Evolutionary conservation across 2,113 vertebrate species (phyloP), one percentile per base, ranked within the genome.

Genomic region (Macaca mulatta): DNA sequence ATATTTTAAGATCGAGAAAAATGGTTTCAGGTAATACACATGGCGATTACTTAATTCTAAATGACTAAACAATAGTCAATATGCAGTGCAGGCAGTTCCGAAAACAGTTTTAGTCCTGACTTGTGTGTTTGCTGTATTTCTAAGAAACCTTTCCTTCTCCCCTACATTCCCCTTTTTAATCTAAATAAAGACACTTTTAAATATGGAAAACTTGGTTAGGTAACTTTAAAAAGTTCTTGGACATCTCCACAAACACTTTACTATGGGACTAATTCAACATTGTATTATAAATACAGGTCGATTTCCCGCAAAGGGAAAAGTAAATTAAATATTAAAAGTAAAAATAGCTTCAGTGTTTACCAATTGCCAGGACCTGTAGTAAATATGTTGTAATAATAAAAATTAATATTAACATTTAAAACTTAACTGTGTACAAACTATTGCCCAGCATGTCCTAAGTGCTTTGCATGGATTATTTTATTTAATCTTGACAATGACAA

Each of bases 1-100:
- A 98, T 67, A 96, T 89, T 97, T 93, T 85, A 84, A 93, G 8
- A 95, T 96, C 13, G 96, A 94, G 59, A 81, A 96, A 97, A 97
- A 86, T 45, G 89, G 64, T 93, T 94, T 57, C 20, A 97, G 67
- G 23, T 40, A 93, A 98, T 97, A 88, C 32, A 92, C 90, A 92
- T 88, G 77, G 72, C 96, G 78, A 97, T 22, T 83, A 1, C 35
- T 90, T 88, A 80, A 67, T 97, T 98, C 84, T 94, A 94, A 96
- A 1, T 6, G 0, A 94, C 35, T 87, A 95, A 98, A 94, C 38
- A 97, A 43, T 79, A 97, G 80, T 84, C 83, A 94, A 22, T 57
- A 87, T 70, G 52, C 40, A 88, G 81, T 55, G 20, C 5, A 86
- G 48, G n/a, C 4, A 70, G 90, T 38, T 4, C 27, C 90, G 64